Conservation (phyloP, 2,797 vertebrate genomes). For the Onychomys torridus region DNA sequence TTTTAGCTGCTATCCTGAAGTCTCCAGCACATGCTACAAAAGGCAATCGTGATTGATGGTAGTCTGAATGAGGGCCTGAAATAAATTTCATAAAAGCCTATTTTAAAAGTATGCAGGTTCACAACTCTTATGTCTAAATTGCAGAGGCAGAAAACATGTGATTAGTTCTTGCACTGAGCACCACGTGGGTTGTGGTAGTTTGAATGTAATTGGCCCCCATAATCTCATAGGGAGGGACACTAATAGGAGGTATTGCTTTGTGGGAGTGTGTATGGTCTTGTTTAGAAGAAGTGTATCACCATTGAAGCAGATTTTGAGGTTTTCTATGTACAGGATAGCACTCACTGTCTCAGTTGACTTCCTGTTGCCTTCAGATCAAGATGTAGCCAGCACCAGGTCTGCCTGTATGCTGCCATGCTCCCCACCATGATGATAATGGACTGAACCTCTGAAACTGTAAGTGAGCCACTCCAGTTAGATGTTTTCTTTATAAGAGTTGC, state of each 20-base stretch:
- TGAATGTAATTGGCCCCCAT: no score
- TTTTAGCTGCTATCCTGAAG: not conserved
- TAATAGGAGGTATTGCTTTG: no score
- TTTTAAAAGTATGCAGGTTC: not conserved
- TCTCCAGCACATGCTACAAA: not conserved
- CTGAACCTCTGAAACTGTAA: no score
- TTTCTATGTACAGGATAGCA: no score
- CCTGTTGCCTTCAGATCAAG: not conserved
- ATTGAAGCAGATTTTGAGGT: no score
- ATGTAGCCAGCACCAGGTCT: not conserved
- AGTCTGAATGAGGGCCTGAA: not conserved
- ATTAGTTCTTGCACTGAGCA: not conserved
- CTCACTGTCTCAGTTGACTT: not conserved
- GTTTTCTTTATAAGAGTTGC: not conserved
- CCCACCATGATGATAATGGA: no score
- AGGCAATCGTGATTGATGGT: not conserved
- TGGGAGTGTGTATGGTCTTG: no score
- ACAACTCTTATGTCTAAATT: not conserved
- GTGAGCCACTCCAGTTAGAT: not conserved
- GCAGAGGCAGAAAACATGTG: constrained; percentile 11
- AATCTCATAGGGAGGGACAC: no score
- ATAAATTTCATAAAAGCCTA: not conserved
- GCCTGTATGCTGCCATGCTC: not conserved
- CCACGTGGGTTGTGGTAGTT: no score
- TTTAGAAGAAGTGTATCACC: no score